These are phyloP conservation scores for Drosophila littoralis DNA, from an alignment of 1,140 invertebrate genomes.

Conservation along the genomic window DNA sequence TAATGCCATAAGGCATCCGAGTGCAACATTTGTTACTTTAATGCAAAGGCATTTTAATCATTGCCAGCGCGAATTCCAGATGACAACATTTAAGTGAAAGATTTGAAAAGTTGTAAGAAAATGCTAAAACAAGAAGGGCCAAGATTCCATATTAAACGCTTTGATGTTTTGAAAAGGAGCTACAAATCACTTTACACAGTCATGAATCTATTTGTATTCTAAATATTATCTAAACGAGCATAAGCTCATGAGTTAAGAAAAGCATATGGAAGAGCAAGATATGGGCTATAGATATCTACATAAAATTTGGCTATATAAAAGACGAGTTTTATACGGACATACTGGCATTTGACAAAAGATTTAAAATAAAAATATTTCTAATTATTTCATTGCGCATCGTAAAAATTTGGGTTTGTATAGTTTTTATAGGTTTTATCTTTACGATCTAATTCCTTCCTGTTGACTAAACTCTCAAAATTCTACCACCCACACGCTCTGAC, in stretches of 20 bases:
- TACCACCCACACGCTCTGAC: background rate
- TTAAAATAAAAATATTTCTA: too few relatives aligned
- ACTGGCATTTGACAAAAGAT: too few relatives aligned
- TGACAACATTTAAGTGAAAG: slow-evolving; percentile 24
- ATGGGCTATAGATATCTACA: too few relatives aligned
- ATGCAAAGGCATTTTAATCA: slow-evolving; percentile 32
- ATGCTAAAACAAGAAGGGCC: background rate
- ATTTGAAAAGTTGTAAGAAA: background rate
- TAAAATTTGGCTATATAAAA: too few relatives aligned
- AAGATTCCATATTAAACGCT: background rate
- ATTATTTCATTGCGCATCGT: background rate
- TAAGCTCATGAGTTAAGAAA: too few relatives aligned
- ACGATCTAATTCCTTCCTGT: slow-evolving; percentile 23
- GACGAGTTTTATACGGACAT: too few relatives aligned
- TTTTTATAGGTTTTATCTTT: slow-evolving; percentile 22
- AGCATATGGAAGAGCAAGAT: too few relatives aligned
- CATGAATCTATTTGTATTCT: too few relatives aligned
- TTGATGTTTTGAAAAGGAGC: background rate
- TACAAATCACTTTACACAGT: too few relatives aligned
- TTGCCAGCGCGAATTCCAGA: slow-evolving; percentile 31
- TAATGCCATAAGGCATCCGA: slow-evolving; percentile 47
- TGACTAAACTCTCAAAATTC: background rate
- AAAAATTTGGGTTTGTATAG: background rate
- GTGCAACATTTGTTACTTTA: slow-evolving; percentile 36
- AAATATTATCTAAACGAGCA: too few relatives aligned